Conservation (phyloP, 2,888 invertebrate genomes). For the Drosophila borealis region DNA sequence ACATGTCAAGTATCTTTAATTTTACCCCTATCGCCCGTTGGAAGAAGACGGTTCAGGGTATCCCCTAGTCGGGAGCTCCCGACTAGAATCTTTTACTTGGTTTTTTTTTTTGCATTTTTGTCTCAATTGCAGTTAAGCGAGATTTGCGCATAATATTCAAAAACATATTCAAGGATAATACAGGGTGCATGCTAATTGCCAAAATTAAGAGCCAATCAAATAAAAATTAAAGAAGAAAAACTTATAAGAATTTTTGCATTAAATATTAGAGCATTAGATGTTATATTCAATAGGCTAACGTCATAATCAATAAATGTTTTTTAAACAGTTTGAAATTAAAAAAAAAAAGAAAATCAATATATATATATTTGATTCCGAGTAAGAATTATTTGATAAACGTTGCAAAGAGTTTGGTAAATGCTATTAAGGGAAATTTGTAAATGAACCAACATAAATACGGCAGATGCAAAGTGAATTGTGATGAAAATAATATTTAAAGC, state of each 20-base stretch:
- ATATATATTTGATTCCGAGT: not conserved
- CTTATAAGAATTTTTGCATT: constrained; percentile 20
- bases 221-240: not conserved
- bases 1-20: too few species aligned
- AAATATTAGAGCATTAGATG: constrained; percentile 18
- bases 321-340: constrained; percentile 19
- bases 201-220: constrained; percentile 55
- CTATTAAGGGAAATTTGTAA: constrained; percentile 32
- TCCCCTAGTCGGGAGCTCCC: too few species aligned
- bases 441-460: constrained; percentile 58
- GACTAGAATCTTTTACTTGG: too few species aligned
- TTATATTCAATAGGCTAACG: not conserved
- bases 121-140: constrained; percentile 9
- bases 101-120: not conserved
- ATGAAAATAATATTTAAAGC: constrained; percentile 68
- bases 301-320: constrained; percentile 27
- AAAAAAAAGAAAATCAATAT: not conserved
- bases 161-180: constrained; percentile 61
- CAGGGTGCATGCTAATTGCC: constrained; percentile 67
- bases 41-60: too few species aligned
- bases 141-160: not conserved
- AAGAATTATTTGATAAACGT: constrained; percentile 11
- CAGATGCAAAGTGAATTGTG: constrained; percentile 85
- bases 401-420: constrained; percentile 22
- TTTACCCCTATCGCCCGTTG: too few species aligned